phyloP scores from a whole-genome alignment of 2,113 vertebrate species.

The Pollimyrus isidori region DNA sequence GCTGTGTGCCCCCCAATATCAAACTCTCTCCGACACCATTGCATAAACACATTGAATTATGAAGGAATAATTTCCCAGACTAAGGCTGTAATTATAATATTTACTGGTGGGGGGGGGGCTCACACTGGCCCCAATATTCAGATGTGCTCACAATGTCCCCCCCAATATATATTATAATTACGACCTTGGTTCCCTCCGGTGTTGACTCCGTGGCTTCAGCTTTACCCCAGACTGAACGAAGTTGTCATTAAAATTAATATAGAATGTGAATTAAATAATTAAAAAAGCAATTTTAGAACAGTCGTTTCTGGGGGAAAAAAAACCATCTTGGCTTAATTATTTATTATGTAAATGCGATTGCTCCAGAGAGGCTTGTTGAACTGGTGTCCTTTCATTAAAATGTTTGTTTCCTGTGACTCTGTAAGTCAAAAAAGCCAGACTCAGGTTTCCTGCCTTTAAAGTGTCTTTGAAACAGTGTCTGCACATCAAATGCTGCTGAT shows the following conservation, averaged over 20 bases:
- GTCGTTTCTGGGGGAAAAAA: neutral
- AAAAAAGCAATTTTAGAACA: neutral
- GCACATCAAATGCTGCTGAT: constrained; percentile 8
- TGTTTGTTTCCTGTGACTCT: neutral
- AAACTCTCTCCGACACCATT: neutral
- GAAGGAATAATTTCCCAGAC: neutral
- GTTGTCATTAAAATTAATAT: neutral
- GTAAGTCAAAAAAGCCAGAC: neutral
- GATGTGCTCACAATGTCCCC: neutral
- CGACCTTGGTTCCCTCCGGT: neutral
- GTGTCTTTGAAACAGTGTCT: neutral
- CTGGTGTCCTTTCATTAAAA: constrained; percentile 1
- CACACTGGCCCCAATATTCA: neutral
- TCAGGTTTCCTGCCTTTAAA: constrained; percentile 12
- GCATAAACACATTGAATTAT: neutral
- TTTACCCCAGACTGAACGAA: neutral
- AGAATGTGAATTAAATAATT: neutral
- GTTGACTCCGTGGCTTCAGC: neutral
- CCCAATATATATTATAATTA: neutral
- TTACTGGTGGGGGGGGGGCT: too few species aligned
- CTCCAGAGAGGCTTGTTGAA: neutral
- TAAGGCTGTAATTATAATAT: too few species aligned
- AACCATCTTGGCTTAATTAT: neutral
- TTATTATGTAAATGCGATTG: neutral
- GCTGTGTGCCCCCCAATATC: neutral